Evolutionary conservation across 1,140 invertebrate genomes (phyloP).

Genomic region (Diplogasteroides magnus): DNA sequence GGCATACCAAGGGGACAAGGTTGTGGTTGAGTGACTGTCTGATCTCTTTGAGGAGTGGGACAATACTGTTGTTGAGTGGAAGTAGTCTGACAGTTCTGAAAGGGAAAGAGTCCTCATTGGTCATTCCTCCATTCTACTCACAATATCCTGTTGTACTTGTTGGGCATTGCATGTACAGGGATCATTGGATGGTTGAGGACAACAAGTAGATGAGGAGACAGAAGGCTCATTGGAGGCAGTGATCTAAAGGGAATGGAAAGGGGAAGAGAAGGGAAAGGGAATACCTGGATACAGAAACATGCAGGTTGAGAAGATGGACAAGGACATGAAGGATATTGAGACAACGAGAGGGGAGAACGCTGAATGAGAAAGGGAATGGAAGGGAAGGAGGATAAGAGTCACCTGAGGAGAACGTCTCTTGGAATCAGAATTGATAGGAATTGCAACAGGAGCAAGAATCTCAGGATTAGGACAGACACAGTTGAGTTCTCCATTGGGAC

Average conservation of each 20-base stretch:
- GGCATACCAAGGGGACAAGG: slow-evolving; percentile 46
- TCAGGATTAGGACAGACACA: slow-evolving; percentile 43
- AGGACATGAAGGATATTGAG: slow-evolving; percentile 28
- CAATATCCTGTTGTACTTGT: background rate
- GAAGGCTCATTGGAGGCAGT: background rate
- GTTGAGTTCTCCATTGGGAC: slow-evolving; percentile 40
- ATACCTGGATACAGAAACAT: slow-evolving; percentile 35
- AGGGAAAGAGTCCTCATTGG: background rate
- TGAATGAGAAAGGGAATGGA: background rate
- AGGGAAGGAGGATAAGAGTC: background rate
- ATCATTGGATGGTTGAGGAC: slow-evolving; percentile 4
- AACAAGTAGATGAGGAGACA: background rate
- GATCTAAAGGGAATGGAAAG: slow-evolving; percentile 8
- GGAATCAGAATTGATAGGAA: slow-evolving; percentile 11
- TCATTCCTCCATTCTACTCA: background rate
- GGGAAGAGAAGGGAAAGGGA: background rate
- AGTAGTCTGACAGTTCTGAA: slow-evolving; percentile 45
- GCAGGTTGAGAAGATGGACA: slow-evolving; percentile 28
- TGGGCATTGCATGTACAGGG: background rate
- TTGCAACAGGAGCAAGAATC: slow-evolving; percentile 40
- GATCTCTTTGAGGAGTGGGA: slow-evolving; percentile 34
- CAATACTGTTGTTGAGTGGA: slow-evolving; percentile 45
- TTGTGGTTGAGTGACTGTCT: slow-evolving; percentile 47
- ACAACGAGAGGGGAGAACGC: background rate
- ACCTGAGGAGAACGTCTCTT: slow-evolving; percentile 23